These are phyloP conservation scores for Vannuccia rotundouncinata DNA, from an alignment of 2,888 invertebrate genomes.

Conservation along the genomic window DNA sequence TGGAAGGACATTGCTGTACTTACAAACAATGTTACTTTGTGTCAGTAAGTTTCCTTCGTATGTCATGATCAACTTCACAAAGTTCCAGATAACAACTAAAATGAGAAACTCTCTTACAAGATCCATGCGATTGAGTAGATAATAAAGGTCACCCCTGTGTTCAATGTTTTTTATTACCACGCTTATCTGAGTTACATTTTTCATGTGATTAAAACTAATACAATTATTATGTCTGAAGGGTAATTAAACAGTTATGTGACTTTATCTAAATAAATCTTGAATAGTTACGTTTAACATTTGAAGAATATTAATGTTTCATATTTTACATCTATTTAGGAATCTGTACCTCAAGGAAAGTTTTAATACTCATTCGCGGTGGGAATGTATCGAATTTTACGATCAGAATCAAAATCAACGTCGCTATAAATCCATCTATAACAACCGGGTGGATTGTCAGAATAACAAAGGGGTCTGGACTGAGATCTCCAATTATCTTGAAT, in stretches of 20 bases:
- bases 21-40: constrained; percentile 45
- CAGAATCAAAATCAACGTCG: background rate
- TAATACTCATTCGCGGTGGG: constrained; percentile 48
- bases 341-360: constrained; percentile 50
- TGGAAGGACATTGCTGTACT: constrained; percentile 56
- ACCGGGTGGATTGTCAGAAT: constrained; percentile 45
- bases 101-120: too few species aligned
- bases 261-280: background rate
- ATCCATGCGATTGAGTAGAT: too few species aligned
- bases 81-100: too few species aligned
- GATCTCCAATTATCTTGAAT: constrained; percentile 53
- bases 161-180: too few species aligned
- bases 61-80: background rate
- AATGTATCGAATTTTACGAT: constrained; percentile 43
- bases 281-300: too few species aligned
- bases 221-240: too few species aligned
- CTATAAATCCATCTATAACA: constrained; percentile 43
- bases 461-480: constrained; percentile 50
- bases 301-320: too few species aligned
- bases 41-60: background rate
- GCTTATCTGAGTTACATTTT: too few species aligned
- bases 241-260: background rate
- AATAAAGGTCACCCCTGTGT: too few species aligned
- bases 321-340: too few species aligned
- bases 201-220: too few species aligned